Conservation (phyloP, 92 coral and sea anemone genomes). For the Epizoanthus illoricatus region DNA sequence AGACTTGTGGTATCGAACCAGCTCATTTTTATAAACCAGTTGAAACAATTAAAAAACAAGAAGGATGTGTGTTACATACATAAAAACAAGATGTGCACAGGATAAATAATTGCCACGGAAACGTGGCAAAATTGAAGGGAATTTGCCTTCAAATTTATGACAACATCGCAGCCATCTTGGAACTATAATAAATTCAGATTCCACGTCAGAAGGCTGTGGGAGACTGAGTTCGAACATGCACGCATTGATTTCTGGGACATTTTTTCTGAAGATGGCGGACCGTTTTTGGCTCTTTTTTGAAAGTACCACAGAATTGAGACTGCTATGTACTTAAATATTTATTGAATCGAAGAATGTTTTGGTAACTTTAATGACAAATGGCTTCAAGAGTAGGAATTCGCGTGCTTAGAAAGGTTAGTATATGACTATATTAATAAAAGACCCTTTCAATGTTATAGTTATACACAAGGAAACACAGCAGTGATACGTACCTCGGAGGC, state of each 20-base stretch:
- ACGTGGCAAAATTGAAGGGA: not conserved
- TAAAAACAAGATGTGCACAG: not conserved
- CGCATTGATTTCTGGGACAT: conserved; percentile 25
- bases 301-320: too few species aligned
- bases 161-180: conserved; percentile 39
- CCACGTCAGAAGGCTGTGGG: conserved; percentile 38
- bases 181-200: not conserved
- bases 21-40: conserved; percentile 57
- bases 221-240: conserved; percentile 7
- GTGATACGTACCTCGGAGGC: too few species aligned
- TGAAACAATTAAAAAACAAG: not conserved
- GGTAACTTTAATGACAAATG: conserved; percentile 1
- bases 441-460: not conserved
- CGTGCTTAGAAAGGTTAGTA: conserved; percentile 14
- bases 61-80: not conserved
- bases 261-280: conserved; percentile 22
- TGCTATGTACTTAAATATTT: not conserved
- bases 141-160: not conserved
- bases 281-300: not conserved
- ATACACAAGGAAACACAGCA: not conserved
- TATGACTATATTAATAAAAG: too few species aligned
- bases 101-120: not conserved
- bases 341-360: not conserved
- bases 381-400: conserved; percentile 26
- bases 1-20: conserved; percentile 90